phyloP scores from a whole-genome alignment of 2,113 vertebrate species.

The Ursus arctos region DNA sequence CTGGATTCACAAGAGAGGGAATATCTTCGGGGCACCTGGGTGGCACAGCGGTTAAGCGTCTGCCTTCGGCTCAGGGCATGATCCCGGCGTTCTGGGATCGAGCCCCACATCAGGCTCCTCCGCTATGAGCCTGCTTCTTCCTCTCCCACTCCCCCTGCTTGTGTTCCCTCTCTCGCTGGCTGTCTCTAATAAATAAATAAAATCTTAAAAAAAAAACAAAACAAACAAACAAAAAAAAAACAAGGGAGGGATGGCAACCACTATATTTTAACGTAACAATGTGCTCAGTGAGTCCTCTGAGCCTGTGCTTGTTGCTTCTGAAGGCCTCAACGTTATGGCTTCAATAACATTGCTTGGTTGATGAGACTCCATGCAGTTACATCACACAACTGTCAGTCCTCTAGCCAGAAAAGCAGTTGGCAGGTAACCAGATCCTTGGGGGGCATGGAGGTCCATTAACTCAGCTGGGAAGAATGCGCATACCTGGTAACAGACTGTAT shows the following conservation, averaged over 20 bases:
- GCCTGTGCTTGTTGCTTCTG: neutral
- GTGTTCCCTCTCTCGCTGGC: no score
- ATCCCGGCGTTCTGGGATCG: no score
- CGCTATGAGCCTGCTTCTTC: no score
- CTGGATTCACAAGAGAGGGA: neutral
- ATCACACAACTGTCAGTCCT: neutral
- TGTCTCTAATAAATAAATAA: no score
- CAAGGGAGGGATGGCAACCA: neutral
- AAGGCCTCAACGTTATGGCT: neutral
- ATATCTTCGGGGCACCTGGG: no score
- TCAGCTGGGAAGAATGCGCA: neutral
- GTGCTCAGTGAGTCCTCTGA: neutral
- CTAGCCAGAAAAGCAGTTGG: neutral
- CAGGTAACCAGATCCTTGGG: neutral
- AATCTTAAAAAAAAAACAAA: no score
- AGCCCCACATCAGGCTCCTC: no score
- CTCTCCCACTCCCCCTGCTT: no score
- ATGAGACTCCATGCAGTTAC: neutral
- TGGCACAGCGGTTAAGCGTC: no score
- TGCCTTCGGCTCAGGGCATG: no score
- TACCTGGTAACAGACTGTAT: constrained; percentile 99
- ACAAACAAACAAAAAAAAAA: no score
- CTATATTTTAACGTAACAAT: neutral
- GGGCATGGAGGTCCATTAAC: neutral
- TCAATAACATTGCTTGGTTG: neutral